Evolutionary conservation across 2,113 vertebrate genomes (phyloP), one percentile per base, ranked within the genome.

Genomic region (Platysteira castanea): DNA sequence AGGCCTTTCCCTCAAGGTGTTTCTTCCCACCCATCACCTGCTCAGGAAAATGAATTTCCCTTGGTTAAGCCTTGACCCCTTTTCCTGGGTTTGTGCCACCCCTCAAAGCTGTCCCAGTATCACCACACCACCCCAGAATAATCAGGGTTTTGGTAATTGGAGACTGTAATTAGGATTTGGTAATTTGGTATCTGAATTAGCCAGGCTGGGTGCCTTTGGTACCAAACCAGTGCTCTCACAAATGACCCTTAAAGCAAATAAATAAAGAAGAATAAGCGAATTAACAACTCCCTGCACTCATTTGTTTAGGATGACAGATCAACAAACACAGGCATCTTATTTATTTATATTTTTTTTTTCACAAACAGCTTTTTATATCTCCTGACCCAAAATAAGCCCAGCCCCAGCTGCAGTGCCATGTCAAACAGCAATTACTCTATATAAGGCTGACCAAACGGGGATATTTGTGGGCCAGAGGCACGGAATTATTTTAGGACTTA

Each of bases 361-460:
- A 84, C 80, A 93, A 96, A 96, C 73, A 90, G 71, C 64, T 96
- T 97, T 97, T 97, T 98, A 94, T 97, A 98, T 88, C 95, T 95
- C 67, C 49, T 24, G 75, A 63, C 54, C 63, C 89, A 93, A 97
- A 98, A 97, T 97, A 98, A 87, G 92, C 90, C 89, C 95, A 77
- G 84, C 23, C 50, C 91, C 63, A 92, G 92, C 67, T 92, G 92
- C 2, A 4, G 71, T 91, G 96, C 90, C 84, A 81, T 93, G 89
- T 95, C 94, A 94, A 97, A 97, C 97, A 97, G 96, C 93, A 97
- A 67, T 93, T 94, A 93, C 74, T 96, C 87, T 97, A 94, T 89
- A 84, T 83, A 94, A 86, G 65, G 88, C 95, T 95, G 89, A 68
- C 97, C 95, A 93, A 93, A 87, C 11, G 90, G 87, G 88, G 92